Conservation (phyloP, 2,888 invertebrate species). For the Melanotus villosus region DNA sequence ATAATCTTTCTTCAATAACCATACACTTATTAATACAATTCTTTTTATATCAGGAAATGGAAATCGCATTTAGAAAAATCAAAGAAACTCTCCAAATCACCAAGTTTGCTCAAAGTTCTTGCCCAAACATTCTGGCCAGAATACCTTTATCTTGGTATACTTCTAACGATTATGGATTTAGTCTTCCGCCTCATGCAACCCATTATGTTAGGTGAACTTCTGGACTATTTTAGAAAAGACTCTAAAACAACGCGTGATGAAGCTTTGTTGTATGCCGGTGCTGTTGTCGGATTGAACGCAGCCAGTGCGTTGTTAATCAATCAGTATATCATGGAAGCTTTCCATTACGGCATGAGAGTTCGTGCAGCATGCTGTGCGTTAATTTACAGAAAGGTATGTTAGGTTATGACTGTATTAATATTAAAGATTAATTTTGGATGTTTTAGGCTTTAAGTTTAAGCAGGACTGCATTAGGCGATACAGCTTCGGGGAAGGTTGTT, state of each 20-base stretch:
- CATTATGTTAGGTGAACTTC: slow-evolving; percentile 75
- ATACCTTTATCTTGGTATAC: slow-evolving; percentile 74
- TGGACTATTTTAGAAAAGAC: slow-evolving; percentile 76
- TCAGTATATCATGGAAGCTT: slow-evolving; percentile 78
- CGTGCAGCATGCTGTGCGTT: slow-evolving; percentile 87
- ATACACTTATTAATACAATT: too few species aligned
- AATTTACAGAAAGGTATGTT: slow-evolving; percentile 86
- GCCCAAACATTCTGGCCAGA: slow-evolving; percentile 79
- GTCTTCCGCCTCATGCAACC: slow-evolving; percentile 76
- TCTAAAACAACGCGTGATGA: slow-evolving; percentile 70
- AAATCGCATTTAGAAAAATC: slow-evolving; percentile 74
- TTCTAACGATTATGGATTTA: slow-evolving; percentile 75
- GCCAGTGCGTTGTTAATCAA: slow-evolving; percentile 75
- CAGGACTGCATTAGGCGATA: slow-evolving; percentile 78
- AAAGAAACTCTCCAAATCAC: slow-evolving; percentile 72
- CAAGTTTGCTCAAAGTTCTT: slow-evolving; percentile 77
- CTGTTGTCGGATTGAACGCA: slow-evolving; percentile 72
- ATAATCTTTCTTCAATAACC: too few species aligned
- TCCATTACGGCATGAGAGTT: slow-evolving; percentile 85
- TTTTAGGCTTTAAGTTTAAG: slow-evolving; percentile 80
- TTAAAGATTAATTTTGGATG: slow-evolving; percentile 46
- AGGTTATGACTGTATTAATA: neutral
- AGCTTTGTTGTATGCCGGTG: slow-evolving; percentile 76
- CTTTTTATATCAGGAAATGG: slow-evolving; percentile 83
- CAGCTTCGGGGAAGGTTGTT: slow-evolving; percentile 91